phyloP scores from a whole-genome alignment of 2,888 invertebrate species.

The Drosophila fungiperda region DNA sequence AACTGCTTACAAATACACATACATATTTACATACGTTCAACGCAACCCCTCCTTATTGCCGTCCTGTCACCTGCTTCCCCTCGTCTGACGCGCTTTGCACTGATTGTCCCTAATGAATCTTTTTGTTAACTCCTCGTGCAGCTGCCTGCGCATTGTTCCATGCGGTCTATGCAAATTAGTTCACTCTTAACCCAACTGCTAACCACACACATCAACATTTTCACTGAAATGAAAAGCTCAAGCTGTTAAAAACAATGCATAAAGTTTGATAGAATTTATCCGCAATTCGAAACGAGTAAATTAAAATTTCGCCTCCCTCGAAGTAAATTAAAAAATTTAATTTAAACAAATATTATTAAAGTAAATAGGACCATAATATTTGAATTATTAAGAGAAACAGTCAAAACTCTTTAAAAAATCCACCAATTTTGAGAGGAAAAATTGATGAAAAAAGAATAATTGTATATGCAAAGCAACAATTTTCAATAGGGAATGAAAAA shows the following conservation, averaged over 20 bases:
- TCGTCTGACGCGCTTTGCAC: slow-evolving; percentile 68
- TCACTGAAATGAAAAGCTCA: slow-evolving; percentile 7
- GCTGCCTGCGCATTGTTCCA: slow-evolving; percentile 77
- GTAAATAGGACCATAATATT: background rate
- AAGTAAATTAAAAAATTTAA: background rate
- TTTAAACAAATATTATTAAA: background rate
- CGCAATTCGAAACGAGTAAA: background rate
- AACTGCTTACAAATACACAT: slow-evolving; percentile 64
- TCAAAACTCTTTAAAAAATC: background rate
- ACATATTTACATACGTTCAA: background rate
- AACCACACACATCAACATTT: slow-evolving; percentile 20
- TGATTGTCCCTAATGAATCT: slow-evolving; percentile 79
- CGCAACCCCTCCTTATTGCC: slow-evolving; percentile 9
- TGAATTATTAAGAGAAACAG: background rate
- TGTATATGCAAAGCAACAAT: background rate
- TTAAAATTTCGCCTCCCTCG: background rate
- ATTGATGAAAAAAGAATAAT: background rate
- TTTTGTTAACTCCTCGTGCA: slow-evolving; percentile 73
- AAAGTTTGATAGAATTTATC: background rate
- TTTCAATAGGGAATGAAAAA: background rate
- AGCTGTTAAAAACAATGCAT: slow-evolving; percentile 25
- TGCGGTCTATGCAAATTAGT: slow-evolving; percentile 78
- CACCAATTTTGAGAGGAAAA: background rate
- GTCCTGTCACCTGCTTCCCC: slow-evolving; percentile 23
- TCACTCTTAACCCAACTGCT: slow-evolving; percentile 72